These are phyloP conservation scores for Drosophila macrospina DNA, from an alignment of 2,888 invertebrate species.

Conservation along the genomic window DNA sequence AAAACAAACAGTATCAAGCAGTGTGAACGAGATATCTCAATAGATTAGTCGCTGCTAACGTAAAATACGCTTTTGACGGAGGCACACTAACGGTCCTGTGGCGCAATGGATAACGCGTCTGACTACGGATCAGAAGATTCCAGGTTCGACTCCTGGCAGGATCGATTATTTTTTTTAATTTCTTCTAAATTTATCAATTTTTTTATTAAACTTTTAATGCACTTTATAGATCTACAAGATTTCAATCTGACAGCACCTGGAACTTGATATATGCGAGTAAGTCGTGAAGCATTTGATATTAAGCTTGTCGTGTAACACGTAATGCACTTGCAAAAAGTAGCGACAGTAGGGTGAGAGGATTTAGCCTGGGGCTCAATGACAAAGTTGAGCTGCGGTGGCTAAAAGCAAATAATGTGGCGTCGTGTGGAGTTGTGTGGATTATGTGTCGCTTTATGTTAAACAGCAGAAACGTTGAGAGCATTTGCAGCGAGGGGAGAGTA, in stretches of 20 bases:
- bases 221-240: not conserved
- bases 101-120: constrained; percentile 86
- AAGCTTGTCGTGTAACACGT: not conserved
- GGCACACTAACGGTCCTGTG: constrained; percentile 82
- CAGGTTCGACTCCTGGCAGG: constrained; percentile 85
- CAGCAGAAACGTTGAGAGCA: constrained; percentile 21
- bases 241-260: not conserved
- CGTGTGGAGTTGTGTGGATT: constrained; percentile 52
- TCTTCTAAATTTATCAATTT: not conserved
- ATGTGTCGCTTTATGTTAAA: constrained; percentile 55
- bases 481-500: not conserved
- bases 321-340: not conserved
- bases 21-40: too few relatives aligned
- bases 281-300: constrained; percentile 15
- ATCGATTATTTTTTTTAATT: not conserved
- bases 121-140: constrained; percentile 86
- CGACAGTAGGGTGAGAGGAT: not conserved
- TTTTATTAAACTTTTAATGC: not conserved
- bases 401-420: constrained; percentile 51
- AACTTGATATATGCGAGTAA: not conserved
- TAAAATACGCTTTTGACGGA: not conserved
- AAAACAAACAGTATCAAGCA: not conserved
- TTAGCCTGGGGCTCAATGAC: constrained; percentile 17
- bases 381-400: constrained; percentile 22
- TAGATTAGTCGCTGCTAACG: not conserved